phyloP scores from a whole-genome alignment of 2,888 invertebrate species.

The Bombylius discolor region DNA sequence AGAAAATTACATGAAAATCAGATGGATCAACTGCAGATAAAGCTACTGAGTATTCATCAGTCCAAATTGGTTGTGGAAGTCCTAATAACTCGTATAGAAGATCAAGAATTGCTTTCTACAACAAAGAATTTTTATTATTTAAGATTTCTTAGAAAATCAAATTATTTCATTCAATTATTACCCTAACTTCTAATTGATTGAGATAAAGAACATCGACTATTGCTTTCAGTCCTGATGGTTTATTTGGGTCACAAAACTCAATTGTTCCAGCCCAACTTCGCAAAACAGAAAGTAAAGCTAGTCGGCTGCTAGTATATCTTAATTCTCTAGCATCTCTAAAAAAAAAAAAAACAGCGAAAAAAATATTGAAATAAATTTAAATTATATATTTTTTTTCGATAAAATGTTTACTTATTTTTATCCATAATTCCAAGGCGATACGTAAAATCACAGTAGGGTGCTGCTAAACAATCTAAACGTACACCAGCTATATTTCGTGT shows the following conservation, averaged over 20 bases:
- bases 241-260: conserved; percentile 71
- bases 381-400: neutral
- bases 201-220: conserved; percentile 70
- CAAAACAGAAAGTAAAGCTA: conserved; percentile 69
- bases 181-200: conserved; percentile 79
- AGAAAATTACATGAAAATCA: conserved; percentile 43
- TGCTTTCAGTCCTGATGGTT: conserved; percentile 61
- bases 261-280: conserved; percentile 87
- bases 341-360: conserved; percentile 7
- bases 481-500: conserved; percentile 63
- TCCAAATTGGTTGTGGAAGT: conserved; percentile 81
- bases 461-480: conserved; percentile 75
- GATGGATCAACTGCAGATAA: conserved; percentile 80
- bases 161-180: conserved; percentile 36
- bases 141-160: neutral
- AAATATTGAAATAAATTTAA: neutral
- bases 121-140: conserved; percentile 9
- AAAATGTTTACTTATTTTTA: conserved; percentile 43
- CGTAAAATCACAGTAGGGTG: conserved; percentile 89
- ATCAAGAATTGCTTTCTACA: conserved; percentile 82
- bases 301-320: conserved; percentile 70
- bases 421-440: conserved; percentile 58
- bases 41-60: conserved; percentile 81
- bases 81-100: conserved; percentile 81
- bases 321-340: conserved; percentile 62